phyloP scores from a whole-genome alignment of 2,888 invertebrate species.

The Leptopterna dolabrata region DNA sequence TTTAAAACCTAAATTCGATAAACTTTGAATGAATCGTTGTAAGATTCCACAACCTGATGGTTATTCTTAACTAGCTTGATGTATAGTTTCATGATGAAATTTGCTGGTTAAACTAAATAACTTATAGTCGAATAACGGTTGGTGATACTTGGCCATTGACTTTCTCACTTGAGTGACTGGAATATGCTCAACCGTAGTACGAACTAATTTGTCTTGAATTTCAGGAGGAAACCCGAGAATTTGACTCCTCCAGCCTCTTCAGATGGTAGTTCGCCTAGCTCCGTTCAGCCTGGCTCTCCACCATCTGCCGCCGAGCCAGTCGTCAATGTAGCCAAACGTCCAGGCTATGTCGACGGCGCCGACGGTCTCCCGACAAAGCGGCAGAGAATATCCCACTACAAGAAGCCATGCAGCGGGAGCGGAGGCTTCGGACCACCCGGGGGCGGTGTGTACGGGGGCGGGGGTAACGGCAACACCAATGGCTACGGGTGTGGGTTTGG shows the following conservation, averaged over 20 bases:
- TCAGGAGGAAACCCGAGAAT: slow-evolving; percentile 89
- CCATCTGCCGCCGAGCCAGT: slow-evolving; percentile 71
- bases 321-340: slow-evolving; percentile 69
- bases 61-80: too few species aligned
- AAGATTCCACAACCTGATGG: too few species aligned
- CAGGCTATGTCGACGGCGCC: slow-evolving; percentile 73
- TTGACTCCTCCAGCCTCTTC: slow-evolving; percentile 89
- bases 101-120: too few species aligned
- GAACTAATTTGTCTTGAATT: not conserved
- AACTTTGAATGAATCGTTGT: too few species aligned
- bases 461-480: not conserved
- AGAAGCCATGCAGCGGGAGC: slow-evolving; percentile 68
- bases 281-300: slow-evolving; percentile 77
- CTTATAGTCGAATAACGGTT: too few species aligned
- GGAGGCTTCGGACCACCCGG: slow-evolving; percentile 13
- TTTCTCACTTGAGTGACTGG: too few species aligned
- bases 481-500: slow-evolving; percentile 19
- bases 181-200: too few species aligned
- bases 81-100: too few species aligned
- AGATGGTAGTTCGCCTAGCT: slow-evolving; percentile 84
- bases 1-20: too few species aligned
- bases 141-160: too few species aligned
- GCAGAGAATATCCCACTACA: slow-evolving; percentile 88
- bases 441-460: not conserved
- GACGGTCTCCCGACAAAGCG: slow-evolving; percentile 77